phyloP scores from a whole-genome alignment of 1,140 invertebrate species.

The Saccostrea echinata region DNA sequence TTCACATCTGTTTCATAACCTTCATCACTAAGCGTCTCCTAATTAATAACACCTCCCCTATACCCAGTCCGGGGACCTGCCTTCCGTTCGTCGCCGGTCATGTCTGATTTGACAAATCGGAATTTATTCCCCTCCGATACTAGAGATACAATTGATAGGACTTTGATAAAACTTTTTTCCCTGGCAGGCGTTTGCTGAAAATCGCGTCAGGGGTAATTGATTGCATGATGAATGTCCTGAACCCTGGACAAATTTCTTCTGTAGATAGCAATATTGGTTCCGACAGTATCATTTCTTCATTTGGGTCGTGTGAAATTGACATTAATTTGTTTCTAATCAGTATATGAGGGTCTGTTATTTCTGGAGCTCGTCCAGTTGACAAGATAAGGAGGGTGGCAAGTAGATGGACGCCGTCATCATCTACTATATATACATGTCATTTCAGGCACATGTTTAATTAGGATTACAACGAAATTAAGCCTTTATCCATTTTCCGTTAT shows the following conservation, averaged over 20 bases:
- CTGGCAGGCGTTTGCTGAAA: not conserved
- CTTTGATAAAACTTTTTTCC: not conserved
- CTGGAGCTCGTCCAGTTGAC: constrained; percentile 14
- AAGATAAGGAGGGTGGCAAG: constrained; percentile 28
- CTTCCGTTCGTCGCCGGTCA: constrained; percentile 7
- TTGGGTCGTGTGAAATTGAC: constrained; percentile 22
- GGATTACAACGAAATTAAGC: not conserved
- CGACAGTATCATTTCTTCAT: constrained; percentile 37
- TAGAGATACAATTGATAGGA: not conserved
- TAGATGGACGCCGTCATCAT: not conserved
- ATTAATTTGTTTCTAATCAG: constrained; percentile 39
- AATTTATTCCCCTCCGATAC: constrained; percentile 9
- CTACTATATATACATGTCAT: not conserved
- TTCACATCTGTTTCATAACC: too few species aligned
- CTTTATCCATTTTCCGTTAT: not conserved
- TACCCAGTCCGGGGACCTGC: not conserved
- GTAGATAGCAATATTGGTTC: constrained; percentile 32
- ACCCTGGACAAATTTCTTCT: constrained; percentile 4
- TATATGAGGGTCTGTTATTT: constrained; percentile 34
- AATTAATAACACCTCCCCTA: not conserved
- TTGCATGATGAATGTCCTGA: constrained; percentile 17
- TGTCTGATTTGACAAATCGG: constrained; percentile 22
- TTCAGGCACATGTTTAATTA: not conserved
- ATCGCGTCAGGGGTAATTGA: constrained; percentile 18
- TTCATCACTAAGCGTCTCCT: too few species aligned